Percentiles rank a stretch among this genome's conserved stretches.
phyloP scores from a whole-genome alignment of 1,140 invertebrate genomes.

The Notospermus geniculatus region DNA sequence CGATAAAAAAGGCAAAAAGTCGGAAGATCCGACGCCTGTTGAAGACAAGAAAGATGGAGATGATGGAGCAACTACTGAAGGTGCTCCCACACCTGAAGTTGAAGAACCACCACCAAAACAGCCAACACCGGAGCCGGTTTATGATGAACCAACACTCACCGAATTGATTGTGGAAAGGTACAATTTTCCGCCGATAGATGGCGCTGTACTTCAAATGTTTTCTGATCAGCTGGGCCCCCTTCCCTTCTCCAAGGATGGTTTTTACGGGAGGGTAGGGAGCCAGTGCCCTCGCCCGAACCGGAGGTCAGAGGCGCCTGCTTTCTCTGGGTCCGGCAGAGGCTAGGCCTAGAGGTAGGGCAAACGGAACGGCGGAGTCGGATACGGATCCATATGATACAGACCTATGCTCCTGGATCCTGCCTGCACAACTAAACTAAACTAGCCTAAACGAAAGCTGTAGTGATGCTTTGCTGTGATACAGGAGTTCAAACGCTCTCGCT shows the following conservation, averaged over 20 bases:
- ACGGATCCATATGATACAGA: no score
- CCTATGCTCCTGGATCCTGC: no score
- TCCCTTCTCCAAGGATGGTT: background rate
- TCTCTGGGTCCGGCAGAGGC: no score
- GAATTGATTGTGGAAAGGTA: slow-evolving; percentile 51
- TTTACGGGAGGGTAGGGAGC: background rate
- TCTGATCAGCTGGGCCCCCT: background rate
- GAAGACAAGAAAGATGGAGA: slow-evolving; percentile 23
- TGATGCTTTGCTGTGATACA: no score
- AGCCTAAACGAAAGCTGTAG: no score
- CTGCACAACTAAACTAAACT: no score
- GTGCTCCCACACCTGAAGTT: slow-evolving; percentile 19
- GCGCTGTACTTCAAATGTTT: background rate
- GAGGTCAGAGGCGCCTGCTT: background rate
- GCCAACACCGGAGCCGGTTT: slow-evolving; percentile 45
- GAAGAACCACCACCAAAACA: slow-evolving; percentile 31
- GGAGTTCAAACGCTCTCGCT: no score
- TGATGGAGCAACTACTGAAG: slow-evolving; percentile 19
- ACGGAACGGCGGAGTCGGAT: no score
- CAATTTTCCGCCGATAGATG: background rate
- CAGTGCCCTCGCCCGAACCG: background rate
- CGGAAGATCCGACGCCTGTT: slow-evolving; percentile 28
- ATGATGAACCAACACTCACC: slow-evolving; percentile 50
- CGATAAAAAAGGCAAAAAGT: slow-evolving; percentile 44
- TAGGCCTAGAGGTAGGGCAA: no score